phyloP scores from a whole-genome alignment of 2,888 invertebrate genomes.

The Athripsodes cinereus region DNA sequence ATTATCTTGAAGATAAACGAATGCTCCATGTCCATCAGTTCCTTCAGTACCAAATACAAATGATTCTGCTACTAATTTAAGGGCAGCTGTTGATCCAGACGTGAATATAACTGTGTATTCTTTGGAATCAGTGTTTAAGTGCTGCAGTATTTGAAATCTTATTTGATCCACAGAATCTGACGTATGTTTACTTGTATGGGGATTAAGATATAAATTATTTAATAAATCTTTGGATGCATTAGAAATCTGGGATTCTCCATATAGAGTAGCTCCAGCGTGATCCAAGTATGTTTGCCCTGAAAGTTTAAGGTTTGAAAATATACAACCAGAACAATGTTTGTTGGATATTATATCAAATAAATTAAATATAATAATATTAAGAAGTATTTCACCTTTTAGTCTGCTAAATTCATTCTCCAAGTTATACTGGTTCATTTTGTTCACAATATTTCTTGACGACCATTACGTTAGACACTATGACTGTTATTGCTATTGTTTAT shows the following conservation, averaged over 20 bases:
- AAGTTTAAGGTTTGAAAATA: conserved; percentile 14
- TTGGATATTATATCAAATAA: no score
- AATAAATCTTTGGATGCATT: conserved; percentile 59
- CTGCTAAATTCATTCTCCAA: conserved; percentile 43
- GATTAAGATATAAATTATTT: conserved; percentile 79
- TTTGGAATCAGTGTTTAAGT: conserved; percentile 74
- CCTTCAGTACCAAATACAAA: conserved; percentile 55
- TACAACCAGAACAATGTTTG: no score
- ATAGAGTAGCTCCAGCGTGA: conserved; percentile 82
- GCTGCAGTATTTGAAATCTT: conserved; percentile 73
- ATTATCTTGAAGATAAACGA: conserved; percentile 81
- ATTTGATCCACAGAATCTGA: conserved; percentile 80
- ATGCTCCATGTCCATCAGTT: conserved; percentile 49
- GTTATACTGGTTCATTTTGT: conserved; percentile 38
- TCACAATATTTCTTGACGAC: no score
- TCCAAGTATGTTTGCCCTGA: conserved; percentile 76
- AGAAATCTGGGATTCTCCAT: conserved; percentile 68
- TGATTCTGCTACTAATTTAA: conserved; percentile 78
- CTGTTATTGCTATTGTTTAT: no score
- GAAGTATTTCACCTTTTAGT: conserved; percentile 38
- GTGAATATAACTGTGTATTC: conserved; percentile 90
- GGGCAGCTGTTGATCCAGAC: conserved; percentile 82
- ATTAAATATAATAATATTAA: neutral
- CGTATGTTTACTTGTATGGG: conserved; percentile 81
- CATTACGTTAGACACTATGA: no score